Evolutionary conservation across 2,113 vertebrate species (phyloP).

Genomic region (Origma solitaria): DNA sequence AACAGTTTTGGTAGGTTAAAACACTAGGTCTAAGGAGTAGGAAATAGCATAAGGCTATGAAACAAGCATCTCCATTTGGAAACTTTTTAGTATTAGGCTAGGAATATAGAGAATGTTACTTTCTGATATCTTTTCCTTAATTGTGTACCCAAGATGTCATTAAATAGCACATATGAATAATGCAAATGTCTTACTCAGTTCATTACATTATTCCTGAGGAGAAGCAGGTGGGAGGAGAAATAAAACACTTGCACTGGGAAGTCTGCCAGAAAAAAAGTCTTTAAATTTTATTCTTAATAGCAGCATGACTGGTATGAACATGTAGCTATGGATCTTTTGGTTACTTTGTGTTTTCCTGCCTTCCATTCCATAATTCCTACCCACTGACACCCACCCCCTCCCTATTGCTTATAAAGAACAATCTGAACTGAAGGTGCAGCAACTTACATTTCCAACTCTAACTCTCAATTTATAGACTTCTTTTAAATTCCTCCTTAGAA

Average conservation of each 20-base stretch:
- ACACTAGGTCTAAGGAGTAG: not conserved
- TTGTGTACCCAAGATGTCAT: not conserved
- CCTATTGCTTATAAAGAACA: not conserved
- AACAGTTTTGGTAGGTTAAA: not conserved
- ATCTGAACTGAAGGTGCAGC: not conserved
- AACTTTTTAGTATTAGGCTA: not conserved
- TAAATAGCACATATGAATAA: conserved; percentile 52
- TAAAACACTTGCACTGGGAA: conserved; percentile 23
- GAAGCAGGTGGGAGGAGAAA: conserved; percentile 53
- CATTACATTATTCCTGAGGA: conserved; percentile 40
- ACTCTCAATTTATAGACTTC: not conserved
- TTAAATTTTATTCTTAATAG: conserved; percentile 13
- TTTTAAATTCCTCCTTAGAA: not conserved
- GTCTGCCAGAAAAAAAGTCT: conserved; percentile 23
- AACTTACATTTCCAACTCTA: not conserved
- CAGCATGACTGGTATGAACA: not conserved
- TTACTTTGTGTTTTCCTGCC: conserved; percentile 12
- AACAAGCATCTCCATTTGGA: not conserved
- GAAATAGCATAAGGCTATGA: not conserved
- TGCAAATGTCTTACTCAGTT: conserved; percentile 34
- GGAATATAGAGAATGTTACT: not conserved
- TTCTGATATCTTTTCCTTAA: conserved; percentile 15
- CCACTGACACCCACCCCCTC: not conserved
- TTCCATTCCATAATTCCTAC: not conserved
- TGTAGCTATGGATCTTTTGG: not conserved